phyloP scores from a whole-genome alignment of 2,113 vertebrate genomes.

The Cacatua alba region DNA sequence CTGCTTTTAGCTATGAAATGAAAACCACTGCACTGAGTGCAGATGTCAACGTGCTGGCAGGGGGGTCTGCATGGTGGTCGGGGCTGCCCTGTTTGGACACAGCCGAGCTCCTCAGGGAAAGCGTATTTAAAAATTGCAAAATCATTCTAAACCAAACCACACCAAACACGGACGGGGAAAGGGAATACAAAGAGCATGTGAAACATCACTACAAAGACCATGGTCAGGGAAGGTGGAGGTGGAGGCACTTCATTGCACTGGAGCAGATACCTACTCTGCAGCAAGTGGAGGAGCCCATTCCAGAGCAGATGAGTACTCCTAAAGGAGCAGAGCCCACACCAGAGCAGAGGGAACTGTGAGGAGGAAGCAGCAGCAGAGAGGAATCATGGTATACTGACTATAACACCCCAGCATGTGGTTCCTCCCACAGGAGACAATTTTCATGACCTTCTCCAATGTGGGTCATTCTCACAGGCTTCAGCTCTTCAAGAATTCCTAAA shows the following conservation, averaged over 20 bases:
- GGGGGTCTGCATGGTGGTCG: not conserved
- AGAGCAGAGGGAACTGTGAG: not conserved
- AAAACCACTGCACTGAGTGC: not conserved
- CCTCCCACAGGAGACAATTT: not conserved
- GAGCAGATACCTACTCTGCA: not conserved
- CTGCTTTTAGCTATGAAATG: not conserved
- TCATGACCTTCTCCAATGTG: not conserved
- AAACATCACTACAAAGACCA: not conserved
- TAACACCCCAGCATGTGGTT: not conserved
- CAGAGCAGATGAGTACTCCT: not conserved
- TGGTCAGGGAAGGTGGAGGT: not conserved
- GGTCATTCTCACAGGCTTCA: not conserved
- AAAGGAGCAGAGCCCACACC: not conserved
- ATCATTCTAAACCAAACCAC: not conserved
- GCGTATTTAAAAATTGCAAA: not conserved
- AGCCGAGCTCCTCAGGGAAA: not conserved
- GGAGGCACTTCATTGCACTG: not conserved
- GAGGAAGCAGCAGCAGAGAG: not conserved
- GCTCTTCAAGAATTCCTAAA: not conserved
- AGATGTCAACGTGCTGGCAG: not conserved
- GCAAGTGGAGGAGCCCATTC: not conserved
- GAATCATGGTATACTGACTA: not conserved
- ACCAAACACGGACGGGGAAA: not conserved
- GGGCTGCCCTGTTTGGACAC: not conserved
- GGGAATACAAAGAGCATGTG: not conserved